Base-by-base conservation (phyloP, 1,140 invertebrate genomes). In the Dreissena polymorpha region DNA sequence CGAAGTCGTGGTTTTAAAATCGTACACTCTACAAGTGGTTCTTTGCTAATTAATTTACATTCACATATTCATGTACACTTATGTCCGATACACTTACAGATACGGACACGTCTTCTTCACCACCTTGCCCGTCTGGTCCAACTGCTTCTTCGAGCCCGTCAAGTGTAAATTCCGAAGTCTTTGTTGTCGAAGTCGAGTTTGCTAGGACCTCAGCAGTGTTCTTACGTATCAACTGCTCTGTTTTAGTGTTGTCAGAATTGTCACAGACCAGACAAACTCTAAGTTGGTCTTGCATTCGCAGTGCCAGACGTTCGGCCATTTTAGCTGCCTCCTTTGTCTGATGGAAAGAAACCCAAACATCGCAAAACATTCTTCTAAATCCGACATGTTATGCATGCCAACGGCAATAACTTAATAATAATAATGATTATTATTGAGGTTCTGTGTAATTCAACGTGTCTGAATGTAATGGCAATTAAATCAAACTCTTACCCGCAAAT, bases 71-170 rank as follows among this genome's bases (percentile, higher is more conserved):
- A 39, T n/a, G n/a, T 39, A 5, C 2, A 39, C 3, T 39, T 39
- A 39, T 39, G 8, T 39, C 39, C 39, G 39, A 39, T 8, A 39
- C 2, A 77, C 74, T 77, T 77, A 77, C 74, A 16, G 74, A 77
- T 13, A 77, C 29, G 7, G 74, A 77, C 18, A 77, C 29, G 10
- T 55, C 49, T 16, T 67, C 74, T 7, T 67, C 74, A 29, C 27
- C 51, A 6, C 14, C 39, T 5, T 2, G 8, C 8, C 39, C 39
- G 50, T 51, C n/a, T 25, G 50, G 64, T 18, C 13, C 63, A 50
- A 77, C 18, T 1, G 60, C 23, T 16, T 77, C 29, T 7, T 10
- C 51, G 1, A 77, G 39, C 14, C 64, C 64, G 29, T 39, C 39
- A n/a, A 77, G n/a, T 53, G 16, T 23, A 29, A 77, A 77, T 13